A percentile compares a stretch with the other conserved stretches of the same genome.
phyloP scores from a whole-genome alignment of 2,113 vertebrate genomes.

The Elephantulus edwardii region DNA sequence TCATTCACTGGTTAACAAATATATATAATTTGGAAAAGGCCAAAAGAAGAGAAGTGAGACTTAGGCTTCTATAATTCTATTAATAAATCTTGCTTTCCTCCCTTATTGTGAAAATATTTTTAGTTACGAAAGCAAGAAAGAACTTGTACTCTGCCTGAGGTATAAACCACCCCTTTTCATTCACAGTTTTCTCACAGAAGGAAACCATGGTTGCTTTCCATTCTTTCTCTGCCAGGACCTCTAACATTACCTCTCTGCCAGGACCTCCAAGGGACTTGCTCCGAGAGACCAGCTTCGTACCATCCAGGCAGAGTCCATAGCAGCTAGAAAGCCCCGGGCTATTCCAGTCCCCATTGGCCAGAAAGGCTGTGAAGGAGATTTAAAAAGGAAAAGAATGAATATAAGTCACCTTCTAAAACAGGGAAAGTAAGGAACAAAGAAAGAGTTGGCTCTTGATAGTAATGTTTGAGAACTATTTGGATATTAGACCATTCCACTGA shows the following conservation, averaged over 20 bases:
- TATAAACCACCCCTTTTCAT: neutral
- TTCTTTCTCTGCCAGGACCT: conserved; percentile 98
- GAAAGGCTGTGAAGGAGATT: conserved; percentile 87
- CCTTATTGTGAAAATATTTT: neutral
- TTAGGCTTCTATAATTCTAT: neutral
- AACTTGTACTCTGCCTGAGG: neutral
- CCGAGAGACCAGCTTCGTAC: conserved; percentile 96
- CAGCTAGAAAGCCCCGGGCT: conserved; percentile 97
- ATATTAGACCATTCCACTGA: neutral
- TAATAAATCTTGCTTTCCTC: neutral
- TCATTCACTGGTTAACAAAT: neutral
- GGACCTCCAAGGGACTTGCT: conserved; percentile 91
- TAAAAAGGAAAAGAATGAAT: conserved; percentile 35
- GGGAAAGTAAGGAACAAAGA: neutral
- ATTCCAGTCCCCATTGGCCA: conserved; percentile 99
- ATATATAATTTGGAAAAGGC: neutral
- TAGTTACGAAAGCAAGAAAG: neutral
- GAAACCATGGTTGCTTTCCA: neutral
- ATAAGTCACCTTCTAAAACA: neutral
- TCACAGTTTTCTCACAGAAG: accelerated
- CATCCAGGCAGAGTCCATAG: conserved; percentile 98
- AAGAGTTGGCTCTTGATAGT: neutral
- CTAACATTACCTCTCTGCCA: conserved; percentile 98
- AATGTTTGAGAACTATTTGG: neutral
- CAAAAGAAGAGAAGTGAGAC: neutral